Base-by-base conservation (phyloP, 2,888 invertebrate genomes). In the Germaria angustata region DNA sequence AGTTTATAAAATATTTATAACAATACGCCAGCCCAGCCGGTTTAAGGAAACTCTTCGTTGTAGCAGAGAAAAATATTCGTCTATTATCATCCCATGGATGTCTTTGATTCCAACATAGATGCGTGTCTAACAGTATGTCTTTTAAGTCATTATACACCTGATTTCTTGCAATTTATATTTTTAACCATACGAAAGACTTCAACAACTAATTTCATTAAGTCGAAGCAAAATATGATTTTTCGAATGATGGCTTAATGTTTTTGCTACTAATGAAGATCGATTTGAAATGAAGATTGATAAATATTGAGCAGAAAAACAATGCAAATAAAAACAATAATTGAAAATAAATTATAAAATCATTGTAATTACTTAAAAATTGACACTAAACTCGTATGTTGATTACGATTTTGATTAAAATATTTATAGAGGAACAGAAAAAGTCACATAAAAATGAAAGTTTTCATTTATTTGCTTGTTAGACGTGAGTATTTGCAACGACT, bases 281-380 rank as follows among this genome's bases (percentile, higher is more conserved):
- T 36, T 69, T 55, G 51, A 57, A 78, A 57, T 79, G 57, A 75
- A 69, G 73, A 55, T 24, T 34, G 49, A 75, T 75, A 63, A 69
- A 68, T 59, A 55, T 39, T 39, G 28, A 51, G 34, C 8, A 59
- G 3, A 71, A 36, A 69, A 57, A 76, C 51, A 55, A 39, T 46
- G 63, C 15, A 61, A 69, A 77, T 8, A 24, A 53, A 55, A 49
- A 36, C 9, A 75, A 49, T 34, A 61, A 63, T 73, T 72, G 81
- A 15, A 78, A 68, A 73, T 81, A 34, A 78, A 73, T 77, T 78
- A 81, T 41, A 77, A 81, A 76, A 66, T 77, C 53, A 68, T 73
- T 61, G 68, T 73, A 81, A 73, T 81, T 73, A 63, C 46, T 73
- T 39, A 63, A 73, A 73, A 76, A 55, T 78, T 34, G 49, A 72